Base-by-base conservation (phyloP, 2,888 invertebrate genomes). In the Agriopis aurantiaria region DNA sequence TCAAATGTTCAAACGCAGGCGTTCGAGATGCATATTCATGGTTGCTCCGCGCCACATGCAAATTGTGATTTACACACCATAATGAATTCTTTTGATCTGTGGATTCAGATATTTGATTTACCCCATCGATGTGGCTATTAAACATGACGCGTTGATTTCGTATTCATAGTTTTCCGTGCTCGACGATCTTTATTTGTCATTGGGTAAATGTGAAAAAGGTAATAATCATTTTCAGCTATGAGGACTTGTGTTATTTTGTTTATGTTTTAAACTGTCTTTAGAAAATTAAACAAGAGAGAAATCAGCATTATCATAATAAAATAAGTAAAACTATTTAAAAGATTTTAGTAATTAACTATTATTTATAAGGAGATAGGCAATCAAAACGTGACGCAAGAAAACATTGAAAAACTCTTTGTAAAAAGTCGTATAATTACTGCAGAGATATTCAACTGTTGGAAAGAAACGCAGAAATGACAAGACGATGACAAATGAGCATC, bases 41-140 rank as follows among this genome's bases (percentile, higher is more conserved):
- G 90, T 84, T 80, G 79, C 84, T 86, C 87, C 84, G 84, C 91
- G 90, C 92, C 92, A 91, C 93, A 94, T 94, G 94, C 94, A 94
- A 94, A 94, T 93, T 87, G 86, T 89, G 92, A 93, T 94, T 93
- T 93, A 93, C 93, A 94, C 93, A 92, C 89, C 92, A 93, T 94
- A 94, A 94, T 94, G 93, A 93, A 94, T 94, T 94, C 94, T 94
- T 94, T 94, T 94, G 94, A 94, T 94, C 93, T 94, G 92, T 89
- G 91, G 88, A 93, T 93, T 91, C 93, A 91, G 88, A 93, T 93
- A 93, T 94, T 93, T 93, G 94, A 93, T 93, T 94, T 93, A 91
- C 90, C 91, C 93, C 91, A 91, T 91, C 92, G 88, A 91, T 89
- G 91, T 89, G 84, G 84, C 87, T 84, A 86, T 88, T 87, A 88